phyloP scores from a whole-genome alignment of 2,888 invertebrate species.

The Nesidiocoris tenuis region DNA sequence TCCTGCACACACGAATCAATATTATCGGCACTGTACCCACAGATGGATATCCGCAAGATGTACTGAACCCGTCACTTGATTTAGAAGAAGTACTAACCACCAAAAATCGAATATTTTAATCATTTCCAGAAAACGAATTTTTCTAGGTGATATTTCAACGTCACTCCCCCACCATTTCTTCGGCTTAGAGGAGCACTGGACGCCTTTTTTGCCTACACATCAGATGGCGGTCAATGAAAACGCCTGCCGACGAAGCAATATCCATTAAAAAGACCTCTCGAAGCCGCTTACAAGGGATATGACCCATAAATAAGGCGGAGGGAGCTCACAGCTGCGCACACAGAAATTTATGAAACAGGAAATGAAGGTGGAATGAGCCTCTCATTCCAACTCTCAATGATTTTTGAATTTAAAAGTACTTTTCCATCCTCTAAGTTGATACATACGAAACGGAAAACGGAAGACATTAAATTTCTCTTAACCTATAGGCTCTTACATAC shows the following conservation, averaged over 20 bases:
- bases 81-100: too few relatives aligned
- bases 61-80: too few relatives aligned
- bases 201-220: background rate
- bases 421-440: too few relatives aligned
- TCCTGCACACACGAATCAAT: too few relatives aligned
- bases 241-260: slow-evolving; percentile 24
- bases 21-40: too few relatives aligned
- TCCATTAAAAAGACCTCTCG: slow-evolving; percentile 28
- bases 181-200: background rate
- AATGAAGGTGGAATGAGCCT: background rate
- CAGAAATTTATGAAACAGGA: background rate
- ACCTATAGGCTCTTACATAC: too few relatives aligned
- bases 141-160: too few relatives aligned
- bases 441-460: too few relatives aligned
- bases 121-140: too few relatives aligned
- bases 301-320: slow-evolving; percentile 36
- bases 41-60: too few relatives aligned
- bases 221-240: slow-evolving; percentile 8
- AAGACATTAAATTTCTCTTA: too few relatives aligned
- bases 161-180: background rate
- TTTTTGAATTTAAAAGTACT: background rate
- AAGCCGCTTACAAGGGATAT: slow-evolving; percentile 38
- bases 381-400: background rate
- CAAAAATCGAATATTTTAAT: too few relatives aligned
- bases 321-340: slow-evolving; percentile 16